phyloP scores from a whole-genome alignment of 37 sponge, comb jelly and placozoan species.

The Spongilla lacustris region DNA sequence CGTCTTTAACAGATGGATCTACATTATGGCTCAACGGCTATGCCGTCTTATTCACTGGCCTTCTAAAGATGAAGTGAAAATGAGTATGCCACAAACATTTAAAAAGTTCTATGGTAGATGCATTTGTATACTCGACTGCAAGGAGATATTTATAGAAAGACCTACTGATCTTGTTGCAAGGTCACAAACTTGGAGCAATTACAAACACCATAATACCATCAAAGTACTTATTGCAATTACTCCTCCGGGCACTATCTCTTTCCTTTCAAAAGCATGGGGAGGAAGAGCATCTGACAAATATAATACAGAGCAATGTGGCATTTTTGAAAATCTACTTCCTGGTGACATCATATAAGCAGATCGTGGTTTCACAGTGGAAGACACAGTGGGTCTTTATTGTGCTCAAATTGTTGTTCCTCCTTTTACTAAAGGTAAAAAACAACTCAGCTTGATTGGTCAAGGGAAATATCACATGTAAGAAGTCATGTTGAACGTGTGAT shows the following conservation, averaged over 20 bases:
- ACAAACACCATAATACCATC: slow-evolving; percentile 53
- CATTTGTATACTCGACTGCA: slow-evolving; percentile 34
- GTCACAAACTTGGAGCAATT: slow-evolving; percentile 55
- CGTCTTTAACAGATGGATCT: slow-evolving; percentile 50
- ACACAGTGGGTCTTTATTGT: slow-evolving; percentile 39
- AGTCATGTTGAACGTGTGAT: slow-evolving; percentile 52
- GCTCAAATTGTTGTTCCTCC: slow-evolving; percentile 19
- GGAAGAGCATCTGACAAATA: slow-evolving; percentile 45
- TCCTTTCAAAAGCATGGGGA: slow-evolving; percentile 57
- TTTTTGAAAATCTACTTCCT: slow-evolving; percentile 24
- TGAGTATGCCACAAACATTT: slow-evolving; percentile 26
- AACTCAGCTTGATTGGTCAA: slow-evolving; percentile 8
- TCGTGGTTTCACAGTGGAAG: slow-evolving; percentile 36
- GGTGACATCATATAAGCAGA: slow-evolving; percentile 57
- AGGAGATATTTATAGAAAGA: slow-evolving; percentile 38
- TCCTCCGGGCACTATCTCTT: slow-evolving; percentile 43
- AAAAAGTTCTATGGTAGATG: slow-evolving; percentile 19
- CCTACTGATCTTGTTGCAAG: slow-evolving; percentile 27
- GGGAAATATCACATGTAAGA: slow-evolving; percentile 29
- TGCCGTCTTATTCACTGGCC: slow-evolving; percentile 31
- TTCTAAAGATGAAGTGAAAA: slow-evolving; percentile 18
- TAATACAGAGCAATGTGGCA: slow-evolving; percentile 55
- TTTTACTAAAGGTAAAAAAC: slow-evolving; percentile 34
- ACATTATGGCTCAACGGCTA: slow-evolving; percentile 25
- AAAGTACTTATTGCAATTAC: slow-evolving; percentile 47